A percentile compares a stretch with the other conserved stretches of the same genome.
phyloP scores from a whole-genome alignment of 2,888 invertebrate genomes.

The Agonopterix heracliana region DNA sequence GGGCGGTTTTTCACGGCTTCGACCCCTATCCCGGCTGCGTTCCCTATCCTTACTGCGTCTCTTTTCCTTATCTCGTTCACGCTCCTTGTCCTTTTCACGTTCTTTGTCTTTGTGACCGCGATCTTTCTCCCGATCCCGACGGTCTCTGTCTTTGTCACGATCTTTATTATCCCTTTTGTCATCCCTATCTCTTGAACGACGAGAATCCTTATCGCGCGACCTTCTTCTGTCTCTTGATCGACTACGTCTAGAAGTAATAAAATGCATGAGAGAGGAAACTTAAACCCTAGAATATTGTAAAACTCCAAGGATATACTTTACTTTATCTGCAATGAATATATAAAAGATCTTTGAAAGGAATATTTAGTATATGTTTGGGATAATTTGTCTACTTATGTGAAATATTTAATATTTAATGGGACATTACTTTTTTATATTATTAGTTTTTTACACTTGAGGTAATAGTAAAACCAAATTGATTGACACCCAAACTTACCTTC shows the following conservation, averaged over 20 bases:
- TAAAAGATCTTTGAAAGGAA: too few relatives aligned
- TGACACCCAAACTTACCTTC: slow-evolving; percentile 38
- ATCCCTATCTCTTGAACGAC: slow-evolving; percentile 34
- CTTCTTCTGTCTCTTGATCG: slow-evolving; percentile 66
- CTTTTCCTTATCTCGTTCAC: slow-evolving; percentile 24
- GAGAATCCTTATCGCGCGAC: slow-evolving; percentile 32
- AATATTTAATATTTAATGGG: too few relatives aligned
- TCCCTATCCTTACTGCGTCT: slow-evolving; percentile 51
- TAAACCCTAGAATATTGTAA: not conserved
- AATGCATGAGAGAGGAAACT: not conserved
- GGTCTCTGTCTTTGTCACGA: slow-evolving; percentile 39
- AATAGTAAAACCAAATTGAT: too few relatives aligned
- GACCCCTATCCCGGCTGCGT: slow-evolving; percentile 46
- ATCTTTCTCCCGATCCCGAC: slow-evolving; percentile 30
- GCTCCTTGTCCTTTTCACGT: slow-evolving; percentile 45
- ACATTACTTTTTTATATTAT: too few relatives aligned
- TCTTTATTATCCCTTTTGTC: slow-evolving; percentile 36
- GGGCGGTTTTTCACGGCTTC: slow-evolving; percentile 36
- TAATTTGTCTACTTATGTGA: too few relatives aligned
- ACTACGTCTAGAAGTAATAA: slow-evolving; percentile 44
- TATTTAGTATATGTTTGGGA: too few relatives aligned
- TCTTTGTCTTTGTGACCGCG: slow-evolving; percentile 47
- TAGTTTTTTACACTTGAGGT: too few relatives aligned
- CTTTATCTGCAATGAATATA: too few relatives aligned
- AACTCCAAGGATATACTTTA: too few relatives aligned